A percentile compares a stretch with the other conserved stretches of the same genome.
These are phyloP conservation scores for Nothobranchius furzeri DNA, from an alignment of 2,113 vertebrate genomes.

Conservation along the genomic window DNA sequence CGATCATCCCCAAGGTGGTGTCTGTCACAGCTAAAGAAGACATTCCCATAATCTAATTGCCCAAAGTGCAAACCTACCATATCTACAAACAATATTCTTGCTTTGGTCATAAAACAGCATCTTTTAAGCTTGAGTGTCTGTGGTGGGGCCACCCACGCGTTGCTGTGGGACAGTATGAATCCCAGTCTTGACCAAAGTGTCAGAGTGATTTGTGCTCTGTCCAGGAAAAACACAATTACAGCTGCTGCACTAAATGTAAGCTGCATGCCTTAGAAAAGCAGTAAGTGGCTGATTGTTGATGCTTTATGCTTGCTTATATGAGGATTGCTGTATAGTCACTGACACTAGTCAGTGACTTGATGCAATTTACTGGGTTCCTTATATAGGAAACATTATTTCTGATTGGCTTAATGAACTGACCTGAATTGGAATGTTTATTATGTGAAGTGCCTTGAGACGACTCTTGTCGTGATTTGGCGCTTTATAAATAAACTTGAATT, in stretches of 20 bases:
- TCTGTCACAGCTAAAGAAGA: conserved; percentile 40
- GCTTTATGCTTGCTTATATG: too few relatives aligned
- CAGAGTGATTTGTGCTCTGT: conserved; percentile 6
- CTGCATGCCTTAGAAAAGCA: neutral
- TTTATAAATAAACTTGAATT: too few relatives aligned
- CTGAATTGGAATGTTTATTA: too few relatives aligned
- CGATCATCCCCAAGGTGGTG: conserved; percentile 47
- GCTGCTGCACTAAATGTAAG: conserved; percentile 14
- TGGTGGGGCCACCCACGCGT: conserved; percentile 55
- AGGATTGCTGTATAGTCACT: too few relatives aligned
- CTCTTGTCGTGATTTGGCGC: too few relatives aligned
- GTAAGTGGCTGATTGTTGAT: too few relatives aligned
- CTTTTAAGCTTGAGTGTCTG: conserved; percentile 18
- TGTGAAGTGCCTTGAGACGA: too few relatives aligned
- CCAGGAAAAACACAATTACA: conserved; percentile 33
- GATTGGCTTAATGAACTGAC: too few relatives aligned
- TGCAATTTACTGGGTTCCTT: too few relatives aligned
- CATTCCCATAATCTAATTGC: conserved; percentile 36
- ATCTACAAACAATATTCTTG: conserved; percentile 9
- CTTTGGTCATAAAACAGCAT: conserved; percentile 11
- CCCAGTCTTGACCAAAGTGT: neutral
- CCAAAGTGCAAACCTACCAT: conserved; percentile 5
- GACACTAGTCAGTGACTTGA: too few relatives aligned
- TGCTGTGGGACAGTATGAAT: conserved; percentile 29
- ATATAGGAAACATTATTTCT: too few relatives aligned